Conservation (phyloP, 64 coral and sea anemone species). For the Cladopsammia gracilis region DNA sequence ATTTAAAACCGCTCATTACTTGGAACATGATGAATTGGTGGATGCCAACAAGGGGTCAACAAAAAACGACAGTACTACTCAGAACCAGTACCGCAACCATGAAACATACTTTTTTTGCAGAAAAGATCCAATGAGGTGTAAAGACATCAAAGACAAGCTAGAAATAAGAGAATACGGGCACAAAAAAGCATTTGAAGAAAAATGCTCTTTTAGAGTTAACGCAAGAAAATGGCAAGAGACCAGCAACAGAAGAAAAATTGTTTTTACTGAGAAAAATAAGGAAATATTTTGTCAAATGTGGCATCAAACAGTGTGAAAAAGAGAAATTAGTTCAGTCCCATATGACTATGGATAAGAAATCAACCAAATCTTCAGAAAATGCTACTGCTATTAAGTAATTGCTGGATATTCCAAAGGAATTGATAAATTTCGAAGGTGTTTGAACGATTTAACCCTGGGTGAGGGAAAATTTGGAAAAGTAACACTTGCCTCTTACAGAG, state of each 20-base stretch:
- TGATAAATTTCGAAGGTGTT: too few relatives aligned
- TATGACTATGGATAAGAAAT: background rate
- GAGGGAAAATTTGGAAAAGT: too few relatives aligned
- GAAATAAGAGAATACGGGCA: slow-evolving; percentile 1
- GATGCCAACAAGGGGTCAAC: too few relatives aligned
- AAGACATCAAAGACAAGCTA: background rate
- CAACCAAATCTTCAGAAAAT: background rate
- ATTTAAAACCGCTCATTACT: too few relatives aligned
- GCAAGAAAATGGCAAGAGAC: background rate
- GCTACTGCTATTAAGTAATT: too few relatives aligned
- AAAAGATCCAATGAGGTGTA: background rate
- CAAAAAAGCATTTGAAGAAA: background rate
- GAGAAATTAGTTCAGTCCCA: background rate
- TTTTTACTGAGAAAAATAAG: background rate
- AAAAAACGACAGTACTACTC: too few relatives aligned
- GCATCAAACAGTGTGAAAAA: slow-evolving; percentile 2
- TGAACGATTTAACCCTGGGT: too few relatives aligned
- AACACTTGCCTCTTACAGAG: too few relatives aligned
- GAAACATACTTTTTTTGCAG: background rate
- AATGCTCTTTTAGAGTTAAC: background rate
- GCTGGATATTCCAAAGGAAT: too few relatives aligned
- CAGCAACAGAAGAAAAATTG: background rate
- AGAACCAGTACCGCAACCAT: too few relatives aligned
- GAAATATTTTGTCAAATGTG: slow-evolving; percentile 2
- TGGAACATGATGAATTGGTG: too few relatives aligned